Conservation (phyloP, 2,797 vertebrate species). For the Chelon labrosus region DNA sequence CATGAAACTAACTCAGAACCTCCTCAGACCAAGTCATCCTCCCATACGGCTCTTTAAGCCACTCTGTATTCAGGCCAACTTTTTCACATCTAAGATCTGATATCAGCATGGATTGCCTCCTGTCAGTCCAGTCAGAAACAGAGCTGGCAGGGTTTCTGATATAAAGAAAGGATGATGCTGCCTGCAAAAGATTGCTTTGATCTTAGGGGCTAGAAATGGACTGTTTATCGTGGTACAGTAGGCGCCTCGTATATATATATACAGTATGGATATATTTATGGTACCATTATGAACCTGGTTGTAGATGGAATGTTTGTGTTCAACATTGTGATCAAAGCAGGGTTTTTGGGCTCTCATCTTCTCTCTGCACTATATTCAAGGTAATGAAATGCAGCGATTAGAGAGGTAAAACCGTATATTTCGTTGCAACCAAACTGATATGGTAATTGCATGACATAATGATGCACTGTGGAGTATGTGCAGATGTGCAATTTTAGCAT, state of each 20-base stretch:
- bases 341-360: slow-evolving; percentile 29
- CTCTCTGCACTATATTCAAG: slow-evolving; percentile 36
- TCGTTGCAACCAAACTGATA: slow-evolving; percentile 26
- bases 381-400: slow-evolving; percentile 54
- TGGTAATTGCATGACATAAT: slow-evolving; percentile 49
- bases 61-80: slow-evolving; percentile 72
- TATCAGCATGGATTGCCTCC: slow-evolving; percentile 73
- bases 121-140: slow-evolving; percentile 76
- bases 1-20: slow-evolving; percentile 35
- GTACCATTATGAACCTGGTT: slow-evolving; percentile 10
- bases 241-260: slow-evolving; percentile 1
- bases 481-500: slow-evolving; percentile 1
- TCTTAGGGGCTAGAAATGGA: slow-evolving; percentile 60
- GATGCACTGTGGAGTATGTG: slow-evolving; percentile 8
- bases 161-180: slow-evolving; percentile 52
- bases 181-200: slow-evolving; percentile 72
- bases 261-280: slow-evolving; percentile 3
- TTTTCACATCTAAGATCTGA: slow-evolving; percentile 67
- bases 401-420: slow-evolving; percentile 40
- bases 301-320: slow-evolving; percentile 22
- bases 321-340: slow-evolving; percentile 42
- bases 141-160: slow-evolving; percentile 70
- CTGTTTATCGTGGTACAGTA: slow-evolving; percentile 48
- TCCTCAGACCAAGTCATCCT: slow-evolving; percentile 49
- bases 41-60: slow-evolving; percentile 51